Evolutionary conservation across 2,888 invertebrate genomes (phyloP).

Genomic region (Xylocampa areola): DNA sequence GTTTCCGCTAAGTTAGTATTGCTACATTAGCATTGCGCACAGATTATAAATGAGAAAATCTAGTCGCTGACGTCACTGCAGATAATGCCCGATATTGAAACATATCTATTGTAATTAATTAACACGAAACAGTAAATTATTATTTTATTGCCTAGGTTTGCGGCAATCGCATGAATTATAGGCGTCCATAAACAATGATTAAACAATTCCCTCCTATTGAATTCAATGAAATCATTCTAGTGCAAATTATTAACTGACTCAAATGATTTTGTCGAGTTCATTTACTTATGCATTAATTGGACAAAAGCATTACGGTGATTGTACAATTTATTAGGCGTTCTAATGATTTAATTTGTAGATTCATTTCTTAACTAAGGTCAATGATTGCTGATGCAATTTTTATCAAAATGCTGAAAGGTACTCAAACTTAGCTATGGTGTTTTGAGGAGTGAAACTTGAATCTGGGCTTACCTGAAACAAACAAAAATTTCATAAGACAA

Average conservation of each 20-base stretch:
- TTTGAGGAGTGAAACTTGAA: neutral
- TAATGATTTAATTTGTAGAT: conserved; percentile 14
- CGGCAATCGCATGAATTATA: conserved; percentile 59
- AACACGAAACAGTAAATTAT: conserved; percentile 60
- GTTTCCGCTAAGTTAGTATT: too few species aligned
- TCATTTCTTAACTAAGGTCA: neutral
- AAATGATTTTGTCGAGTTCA: conserved; percentile 44
- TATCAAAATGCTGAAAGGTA: neutral
- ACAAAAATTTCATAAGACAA: conserved; percentile 25
- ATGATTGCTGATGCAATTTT: neutral
- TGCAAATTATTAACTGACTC: conserved; percentile 44
- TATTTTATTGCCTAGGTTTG: conserved; percentile 57
- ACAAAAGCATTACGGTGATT: conserved; percentile 31
- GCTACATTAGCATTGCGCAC: neutral
- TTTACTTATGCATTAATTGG: conserved; percentile 45
- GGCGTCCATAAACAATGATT: conserved; percentile 59
- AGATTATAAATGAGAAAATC: conserved; percentile 32
- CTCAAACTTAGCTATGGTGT: conserved; percentile 32
- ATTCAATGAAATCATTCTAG: conserved; percentile 57
- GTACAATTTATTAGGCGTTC: conserved; percentile 32
- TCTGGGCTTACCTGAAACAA: conserved; percentile 71
- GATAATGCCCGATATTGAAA: conserved; percentile 53
- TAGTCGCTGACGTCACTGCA: conserved; percentile 42
- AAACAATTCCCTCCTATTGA: conserved; percentile 53
- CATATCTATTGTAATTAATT: conserved; percentile 57